Evolutionary conservation across 2,113 vertebrate species (phyloP).

Genomic region (Syngnathus scovelli): DNA sequence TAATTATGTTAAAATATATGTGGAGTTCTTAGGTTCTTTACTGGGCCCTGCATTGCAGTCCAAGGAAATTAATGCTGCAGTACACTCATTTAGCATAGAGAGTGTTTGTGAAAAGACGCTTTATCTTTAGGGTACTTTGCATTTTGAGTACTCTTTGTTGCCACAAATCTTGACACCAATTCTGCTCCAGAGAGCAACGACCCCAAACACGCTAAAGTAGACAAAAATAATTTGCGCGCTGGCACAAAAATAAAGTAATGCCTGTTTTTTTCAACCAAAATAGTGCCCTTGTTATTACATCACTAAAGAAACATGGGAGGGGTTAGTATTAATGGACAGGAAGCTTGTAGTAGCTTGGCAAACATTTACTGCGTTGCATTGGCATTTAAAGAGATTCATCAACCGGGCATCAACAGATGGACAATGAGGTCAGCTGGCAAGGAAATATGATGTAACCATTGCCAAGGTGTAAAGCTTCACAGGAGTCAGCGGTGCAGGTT

Average conservation of each 20-base stretch:
- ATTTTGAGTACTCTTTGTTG: no score
- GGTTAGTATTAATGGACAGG: conserved; percentile 9
- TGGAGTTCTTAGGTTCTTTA: not conserved
- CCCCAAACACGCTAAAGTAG: no score
- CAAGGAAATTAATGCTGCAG: not conserved
- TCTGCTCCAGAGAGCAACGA: no score
- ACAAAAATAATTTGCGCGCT: no score
- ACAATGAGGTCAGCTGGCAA: conserved; percentile 38
- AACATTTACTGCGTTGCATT: conserved; percentile 20
- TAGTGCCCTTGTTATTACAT: not conserved
- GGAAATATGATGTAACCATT: not conserved
- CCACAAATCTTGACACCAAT: no score
- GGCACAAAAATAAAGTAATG: no score
- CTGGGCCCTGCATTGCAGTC: not conserved
- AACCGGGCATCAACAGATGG: conserved; percentile 13
- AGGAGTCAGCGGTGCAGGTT: conserved; percentile 19
- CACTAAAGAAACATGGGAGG: conserved; percentile 8
- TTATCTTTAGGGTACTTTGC: not conserved
- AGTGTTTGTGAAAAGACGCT: not conserved
- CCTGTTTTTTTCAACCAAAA: no score
- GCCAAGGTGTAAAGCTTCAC: conserved; percentile 22
- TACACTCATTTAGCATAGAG: not conserved
- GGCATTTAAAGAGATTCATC: conserved; percentile 22
- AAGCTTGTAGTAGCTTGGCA: conserved; percentile 36
- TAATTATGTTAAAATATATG: not conserved